phyloP scores from a whole-genome alignment of 1,140 invertebrate species.

The Drosophila paulistorum region DNA sequence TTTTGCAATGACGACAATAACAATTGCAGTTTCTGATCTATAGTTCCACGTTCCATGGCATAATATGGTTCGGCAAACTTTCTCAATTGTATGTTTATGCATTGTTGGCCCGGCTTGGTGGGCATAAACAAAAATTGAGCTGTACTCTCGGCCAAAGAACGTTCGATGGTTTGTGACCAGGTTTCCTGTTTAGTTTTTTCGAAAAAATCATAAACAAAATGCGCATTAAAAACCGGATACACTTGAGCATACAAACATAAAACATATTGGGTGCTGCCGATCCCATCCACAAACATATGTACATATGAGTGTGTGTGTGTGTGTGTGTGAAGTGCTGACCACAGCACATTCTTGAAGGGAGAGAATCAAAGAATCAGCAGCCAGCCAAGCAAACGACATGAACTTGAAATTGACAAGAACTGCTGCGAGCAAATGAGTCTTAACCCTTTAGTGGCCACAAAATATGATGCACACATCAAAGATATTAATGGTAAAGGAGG shows the following conservation, averaged over 20 bases:
- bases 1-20: slow-evolving; percentile 53
- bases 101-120: slow-evolving; percentile 60
- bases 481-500: too few species aligned
- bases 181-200: slow-evolving; percentile 61
- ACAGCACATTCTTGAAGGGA: slow-evolving; percentile 48
- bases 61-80: slow-evolving; percentile 73
- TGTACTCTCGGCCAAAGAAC: slow-evolving; percentile 66
- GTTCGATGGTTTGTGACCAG: slow-evolving; percentile 74
- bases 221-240: slow-evolving; percentile 43
- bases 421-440: slow-evolving; percentile 12
- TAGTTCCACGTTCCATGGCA: slow-evolving; percentile 72
- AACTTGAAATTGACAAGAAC: slow-evolving; percentile 13
- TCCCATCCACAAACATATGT: slow-evolving; percentile 1
- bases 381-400: not conserved
- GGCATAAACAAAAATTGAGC: slow-evolving; percentile 73
- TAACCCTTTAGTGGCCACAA: slow-evolving; percentile 30
- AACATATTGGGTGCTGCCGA: slow-evolving; percentile 10
- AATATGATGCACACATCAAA: not conserved
- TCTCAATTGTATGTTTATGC: slow-evolving; percentile 55
- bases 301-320: not conserved
- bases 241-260: slow-evolving; percentile 25
- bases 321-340: slow-evolving; percentile 31
- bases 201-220: slow-evolving; percentile 40
- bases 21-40: slow-evolving; percentile 73
- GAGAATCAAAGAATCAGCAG: slow-evolving; percentile 11